Evolutionary conservation across 2,797 vertebrate genomes (phyloP).

Genomic region (Mus minutoides): DNA sequence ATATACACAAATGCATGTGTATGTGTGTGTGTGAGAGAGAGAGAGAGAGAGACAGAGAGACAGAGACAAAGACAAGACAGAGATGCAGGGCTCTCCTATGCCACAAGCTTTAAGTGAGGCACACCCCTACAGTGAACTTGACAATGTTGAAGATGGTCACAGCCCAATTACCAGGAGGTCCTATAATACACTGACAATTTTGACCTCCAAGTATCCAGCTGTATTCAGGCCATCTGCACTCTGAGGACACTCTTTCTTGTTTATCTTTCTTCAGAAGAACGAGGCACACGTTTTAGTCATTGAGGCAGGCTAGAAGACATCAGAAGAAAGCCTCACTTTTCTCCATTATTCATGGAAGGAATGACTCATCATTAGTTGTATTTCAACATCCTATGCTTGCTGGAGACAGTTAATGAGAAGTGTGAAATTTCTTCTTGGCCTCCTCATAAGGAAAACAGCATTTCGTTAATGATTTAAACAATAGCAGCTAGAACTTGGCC

Average conservation of each 20-base stretch:
- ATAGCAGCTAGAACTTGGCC: neutral
- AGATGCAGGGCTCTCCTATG: too few species aligned
- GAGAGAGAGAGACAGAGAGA: too few species aligned
- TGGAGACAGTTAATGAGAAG: neutral
- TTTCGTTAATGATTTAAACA: neutral
- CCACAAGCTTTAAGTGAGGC: neutral
- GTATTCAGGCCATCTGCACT: rapidly evolving
- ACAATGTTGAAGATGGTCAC: neutral
- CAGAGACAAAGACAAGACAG: too few species aligned
- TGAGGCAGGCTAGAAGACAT: too few species aligned
- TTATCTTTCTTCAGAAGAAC: neutral
- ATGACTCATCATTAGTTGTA: neutral
- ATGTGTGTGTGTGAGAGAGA: too few species aligned
- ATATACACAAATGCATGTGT: too few species aligned
- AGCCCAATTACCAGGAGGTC: neutral
- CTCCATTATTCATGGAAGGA: neutral
- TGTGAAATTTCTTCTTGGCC: neutral
- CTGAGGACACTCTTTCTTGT: neutral
- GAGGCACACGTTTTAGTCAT: neutral
- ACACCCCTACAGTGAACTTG: neutral
- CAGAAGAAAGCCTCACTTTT: neutral
- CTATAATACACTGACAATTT: neutral
- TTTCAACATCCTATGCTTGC: neutral
- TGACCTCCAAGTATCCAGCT: too few species aligned
- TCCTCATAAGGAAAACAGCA: neutral